A percentile compares a stretch with the other conserved stretches of the same genome.
Conservation (phyloP, 2,888 invertebrate species). For the Diaphora mendica region DNA sequence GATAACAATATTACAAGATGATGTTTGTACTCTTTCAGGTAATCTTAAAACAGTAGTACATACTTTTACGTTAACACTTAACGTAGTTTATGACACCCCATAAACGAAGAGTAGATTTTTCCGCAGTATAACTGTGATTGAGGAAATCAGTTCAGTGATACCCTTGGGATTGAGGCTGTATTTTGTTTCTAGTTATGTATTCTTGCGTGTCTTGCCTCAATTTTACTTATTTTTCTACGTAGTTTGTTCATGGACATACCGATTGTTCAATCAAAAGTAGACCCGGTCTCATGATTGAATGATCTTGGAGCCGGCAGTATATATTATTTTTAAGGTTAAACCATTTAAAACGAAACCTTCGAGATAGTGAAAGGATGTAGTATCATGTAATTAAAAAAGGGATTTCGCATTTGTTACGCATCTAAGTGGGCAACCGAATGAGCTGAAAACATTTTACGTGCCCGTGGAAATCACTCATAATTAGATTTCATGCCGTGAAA, state of each 20-base stretch:
- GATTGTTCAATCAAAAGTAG: conserved; percentile 1
- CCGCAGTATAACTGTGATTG: background rate
- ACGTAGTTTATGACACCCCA: background rate
- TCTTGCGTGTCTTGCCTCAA: conserved; percentile 16
- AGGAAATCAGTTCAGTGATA: conserved; percentile 14
- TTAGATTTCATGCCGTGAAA: background rate
- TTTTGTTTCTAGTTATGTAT: conserved; percentile 9
- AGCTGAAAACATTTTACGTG: background rate
- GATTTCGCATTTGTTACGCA: background rate
- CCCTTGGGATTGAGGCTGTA: conserved; percentile 14
- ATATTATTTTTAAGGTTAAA: background rate
- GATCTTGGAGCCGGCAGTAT: background rate
- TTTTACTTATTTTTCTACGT: conserved; percentile 16
- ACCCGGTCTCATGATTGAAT: conserved; percentile 1
- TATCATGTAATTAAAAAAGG: background rate
- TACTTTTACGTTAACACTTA: background rate
- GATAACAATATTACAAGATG: background rate
- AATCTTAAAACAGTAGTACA: background rate
- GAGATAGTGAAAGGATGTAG: background rate
- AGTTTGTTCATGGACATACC: conserved; percentile 9
- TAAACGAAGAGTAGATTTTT: background rate
- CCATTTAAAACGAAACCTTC: background rate
- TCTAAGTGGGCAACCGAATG: background rate
- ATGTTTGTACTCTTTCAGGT: background rate
- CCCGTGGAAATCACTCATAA: too few relatives aligned